Evolutionary conservation across 1,140 invertebrate species (phyloP).

Genomic region (Anoplophora glabripennis): DNA sequence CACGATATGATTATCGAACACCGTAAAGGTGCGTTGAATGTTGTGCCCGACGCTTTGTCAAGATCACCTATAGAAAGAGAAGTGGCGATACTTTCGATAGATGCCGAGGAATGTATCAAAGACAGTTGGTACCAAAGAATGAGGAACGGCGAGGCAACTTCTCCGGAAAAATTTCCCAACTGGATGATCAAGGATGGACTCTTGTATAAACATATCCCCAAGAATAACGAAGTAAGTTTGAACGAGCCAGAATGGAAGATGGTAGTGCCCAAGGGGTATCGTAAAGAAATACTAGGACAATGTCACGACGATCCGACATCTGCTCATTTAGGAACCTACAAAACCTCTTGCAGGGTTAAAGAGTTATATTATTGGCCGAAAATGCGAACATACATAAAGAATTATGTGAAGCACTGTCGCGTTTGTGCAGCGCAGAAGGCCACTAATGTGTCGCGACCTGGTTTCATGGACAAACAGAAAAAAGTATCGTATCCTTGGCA

Average conservation of each 20-base stretch:
- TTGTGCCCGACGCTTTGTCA: conserved; percentile 45
- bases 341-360: conserved; percentile 16
- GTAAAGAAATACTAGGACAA: conserved; percentile 1
- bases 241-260: conserved; percentile 15
- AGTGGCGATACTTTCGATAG: background rate
- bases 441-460: conserved; percentile 25
- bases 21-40: conserved; percentile 41
- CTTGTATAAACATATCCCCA: conserved; percentile 11
- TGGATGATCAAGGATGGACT: conserved; percentile 14
- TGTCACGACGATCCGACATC: conserved; percentile 16
- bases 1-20: conserved; percentile 45
- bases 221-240: background rate
- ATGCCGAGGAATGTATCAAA: background rate
- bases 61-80: background rate
- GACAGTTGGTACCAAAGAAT: conserved; percentile 14
- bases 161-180: conserved; percentile 7
- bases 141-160: background rate
- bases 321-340: conserved; percentile 12
- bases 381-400: conserved; percentile 30
- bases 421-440: conserved; percentile 34
- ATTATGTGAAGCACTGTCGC: conserved; percentile 33
- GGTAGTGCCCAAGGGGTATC: conserved; percentile 10
- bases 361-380: conserved; percentile 38
- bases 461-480: conserved; percentile 35
- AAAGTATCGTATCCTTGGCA: conserved; percentile 11